Evolutionary conservation across 2,113 vertebrate species (phyloP), one percentile per base, ranked within the genome.

Genomic region (Clarias gariepinus): DNA sequence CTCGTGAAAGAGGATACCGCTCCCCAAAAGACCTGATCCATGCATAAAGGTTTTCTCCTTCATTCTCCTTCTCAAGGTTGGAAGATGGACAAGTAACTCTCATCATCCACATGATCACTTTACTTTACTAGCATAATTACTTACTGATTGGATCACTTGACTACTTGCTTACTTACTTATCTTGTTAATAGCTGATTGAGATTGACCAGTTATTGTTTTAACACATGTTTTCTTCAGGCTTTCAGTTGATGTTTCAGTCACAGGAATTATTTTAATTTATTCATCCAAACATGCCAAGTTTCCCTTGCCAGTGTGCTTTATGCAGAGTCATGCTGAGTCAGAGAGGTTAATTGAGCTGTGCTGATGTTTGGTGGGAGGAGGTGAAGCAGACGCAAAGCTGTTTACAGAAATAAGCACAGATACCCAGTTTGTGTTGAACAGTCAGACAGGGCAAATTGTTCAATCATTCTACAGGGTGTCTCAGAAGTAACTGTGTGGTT

Each of bases 311-410:
- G 61, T 68, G 61, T 57, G 33, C 33, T 81, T 41, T 84, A 57
- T 71, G 28, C 77, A 69, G 85, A 86, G 77, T 69, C 60, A 86
- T 66, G 77, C 84, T 47, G 83, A 78, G 84, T 33, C 84, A 85
- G 52, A 57, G 85, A 86, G 78, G 77, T 81, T 80, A 81, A 81
- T 73, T 81, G 85, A 81, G 55, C 78, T 81, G 64, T 71, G 53
- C 77, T 60, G 52, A 78, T 86, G 85, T 69, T 60, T 81, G 69
- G 63, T 82, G 61, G 66, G 33, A 57, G 28, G 74, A 85, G 52
- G 76, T 68, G 84, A 85, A 85, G 15, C 73, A 85, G 74, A 64
- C 73, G 68, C 25, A 85, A 79, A 85, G 47, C 58, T 52, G 74
- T 85, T 53, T 79, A 79, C 76, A 63, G 83, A 76, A 61, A 85